These are phyloP conservation scores for Vombatus ursinus DNA, from an alignment of 2,113 vertebrate genomes.

Conservation along the genomic window DNA sequence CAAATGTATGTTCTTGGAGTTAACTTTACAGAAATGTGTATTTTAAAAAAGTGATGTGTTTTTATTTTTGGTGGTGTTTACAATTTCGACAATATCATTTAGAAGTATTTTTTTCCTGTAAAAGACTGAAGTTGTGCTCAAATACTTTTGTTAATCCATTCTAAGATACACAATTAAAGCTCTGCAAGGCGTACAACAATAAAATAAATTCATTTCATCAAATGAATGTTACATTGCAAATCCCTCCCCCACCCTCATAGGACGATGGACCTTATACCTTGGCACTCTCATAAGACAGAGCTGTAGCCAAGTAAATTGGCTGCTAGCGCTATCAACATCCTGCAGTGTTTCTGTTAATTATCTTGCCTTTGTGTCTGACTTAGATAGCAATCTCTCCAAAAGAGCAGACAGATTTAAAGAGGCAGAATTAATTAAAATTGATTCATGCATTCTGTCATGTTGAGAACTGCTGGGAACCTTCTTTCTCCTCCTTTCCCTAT, in stretches of 20 bases:
- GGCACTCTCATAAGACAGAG: conserved; percentile 39
- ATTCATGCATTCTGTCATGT: conserved; percentile 78
- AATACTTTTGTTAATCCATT: conserved; percentile 70
- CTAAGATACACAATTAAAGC: conserved; percentile 65
- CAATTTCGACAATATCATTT: neutral
- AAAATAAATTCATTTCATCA: conserved; percentile 58
- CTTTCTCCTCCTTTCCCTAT: conserved; percentile 44
- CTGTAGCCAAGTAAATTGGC: conserved; percentile 67
- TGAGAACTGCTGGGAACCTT: conserved; percentile 73
- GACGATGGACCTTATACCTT: conserved; percentile 27
- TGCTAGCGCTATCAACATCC: conserved; percentile 68
- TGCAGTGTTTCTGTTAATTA: conserved; percentile 82
- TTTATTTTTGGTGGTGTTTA: neutral
- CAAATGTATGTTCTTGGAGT: neutral
- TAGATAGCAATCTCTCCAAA: conserved; percentile 83
- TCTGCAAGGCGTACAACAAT: conserved; percentile 30
- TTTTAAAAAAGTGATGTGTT: neutral
- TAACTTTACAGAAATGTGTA: neutral
- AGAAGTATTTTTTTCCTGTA: neutral
- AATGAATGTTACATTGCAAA: conserved; percentile 24
- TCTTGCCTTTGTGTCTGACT: conserved; percentile 73
- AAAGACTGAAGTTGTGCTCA: conserved; percentile 47
- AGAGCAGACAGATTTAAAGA: conserved; percentile 81
- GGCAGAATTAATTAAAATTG: conserved; percentile 88
- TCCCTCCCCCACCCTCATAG: neutral